phyloP scores from a whole-genome alignment of 2,113 vertebrate genomes.

The Smithornis capensis region DNA sequence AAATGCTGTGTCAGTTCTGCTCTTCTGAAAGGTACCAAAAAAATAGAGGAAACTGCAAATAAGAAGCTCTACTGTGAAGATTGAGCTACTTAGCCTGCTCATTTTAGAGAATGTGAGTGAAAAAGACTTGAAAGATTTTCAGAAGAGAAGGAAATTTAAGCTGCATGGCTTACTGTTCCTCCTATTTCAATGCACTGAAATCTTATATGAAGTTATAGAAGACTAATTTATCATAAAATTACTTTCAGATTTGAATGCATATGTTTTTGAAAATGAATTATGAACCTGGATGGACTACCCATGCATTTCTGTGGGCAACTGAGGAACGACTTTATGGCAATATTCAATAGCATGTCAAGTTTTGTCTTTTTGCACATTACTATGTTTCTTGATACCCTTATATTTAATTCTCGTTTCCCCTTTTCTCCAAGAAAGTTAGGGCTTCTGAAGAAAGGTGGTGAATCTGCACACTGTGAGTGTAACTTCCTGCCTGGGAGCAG shows the following conservation, averaged over 20 bases:
- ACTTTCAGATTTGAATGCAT: background rate
- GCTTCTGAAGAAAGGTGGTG: slow-evolving; percentile 32
- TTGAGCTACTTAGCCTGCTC: background rate
- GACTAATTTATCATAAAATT: background rate
- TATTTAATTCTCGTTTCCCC: background rate
- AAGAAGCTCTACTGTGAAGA: background rate
- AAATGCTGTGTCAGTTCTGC: background rate
- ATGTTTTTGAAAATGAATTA: background rate
- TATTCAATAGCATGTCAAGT: rapidly evolving
- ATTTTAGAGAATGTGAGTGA: background rate
- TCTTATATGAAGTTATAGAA: background rate
- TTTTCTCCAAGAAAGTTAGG: slow-evolving; percentile 17
- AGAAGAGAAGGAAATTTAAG: background rate
- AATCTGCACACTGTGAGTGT: background rate
- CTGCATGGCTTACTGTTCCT: background rate
- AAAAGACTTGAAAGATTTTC: background rate
- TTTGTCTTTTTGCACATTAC: background rate
- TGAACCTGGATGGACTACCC: background rate
- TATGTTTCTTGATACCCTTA: background rate
- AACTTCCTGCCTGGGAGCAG: slow-evolving; percentile 35
- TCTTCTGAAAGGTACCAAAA: background rate
- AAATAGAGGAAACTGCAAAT: background rate
- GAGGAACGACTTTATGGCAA: background rate
- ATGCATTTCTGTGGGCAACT: background rate
- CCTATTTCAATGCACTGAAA: background rate